Evolutionary conservation across 2,888 invertebrate species (phyloP).

Genomic region (Acleris emargana): DNA sequence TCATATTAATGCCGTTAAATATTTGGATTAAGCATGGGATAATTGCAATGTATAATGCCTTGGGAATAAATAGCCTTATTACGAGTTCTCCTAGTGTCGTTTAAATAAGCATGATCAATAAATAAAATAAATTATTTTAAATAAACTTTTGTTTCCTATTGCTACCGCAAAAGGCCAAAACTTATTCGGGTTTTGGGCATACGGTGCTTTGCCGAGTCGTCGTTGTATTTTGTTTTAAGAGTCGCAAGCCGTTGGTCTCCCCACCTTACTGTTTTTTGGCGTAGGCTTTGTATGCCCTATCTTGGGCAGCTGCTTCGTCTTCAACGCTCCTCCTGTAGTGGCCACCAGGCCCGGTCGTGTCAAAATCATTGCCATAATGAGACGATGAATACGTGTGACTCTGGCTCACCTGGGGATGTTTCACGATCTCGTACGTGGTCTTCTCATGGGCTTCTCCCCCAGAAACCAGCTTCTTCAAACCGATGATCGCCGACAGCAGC

Average conservation of each 20-base stretch:
- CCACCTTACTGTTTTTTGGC: conserved; percentile 63
- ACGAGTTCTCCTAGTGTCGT: conserved; percentile 49
- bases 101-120: conserved; percentile 45
- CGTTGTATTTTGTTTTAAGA: conserved; percentile 65
- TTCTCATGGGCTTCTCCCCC: conserved; percentile 87
- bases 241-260: conserved; percentile 60
- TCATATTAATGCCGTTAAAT: conserved; percentile 44
- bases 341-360: conserved; percentile 83
- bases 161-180: conserved; percentile 55
- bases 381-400: conserved; percentile 89
- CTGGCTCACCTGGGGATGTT: conserved; percentile 92
- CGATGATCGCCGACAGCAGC: conserved; percentile 90
- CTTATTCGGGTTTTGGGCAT: conserved; percentile 46
- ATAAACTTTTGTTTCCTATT: conserved; percentile 51
- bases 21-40: conserved; percentile 44
- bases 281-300: conserved; percentile 85
- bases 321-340: conserved; percentile 84
- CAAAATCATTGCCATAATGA: conserved; percentile 86
- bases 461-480: conserved; percentile 90
- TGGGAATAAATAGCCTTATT: conserved; percentile 44
- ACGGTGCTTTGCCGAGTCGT: conserved; percentile 55
- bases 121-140: conserved; percentile 43
- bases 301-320: conserved; percentile 85
- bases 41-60: conserved; percentile 37
- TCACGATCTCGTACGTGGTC: conserved; percentile 93